Conservation (phyloP, 2,113 vertebrate genomes). For the Onychostruthus taczanowskii region DNA sequence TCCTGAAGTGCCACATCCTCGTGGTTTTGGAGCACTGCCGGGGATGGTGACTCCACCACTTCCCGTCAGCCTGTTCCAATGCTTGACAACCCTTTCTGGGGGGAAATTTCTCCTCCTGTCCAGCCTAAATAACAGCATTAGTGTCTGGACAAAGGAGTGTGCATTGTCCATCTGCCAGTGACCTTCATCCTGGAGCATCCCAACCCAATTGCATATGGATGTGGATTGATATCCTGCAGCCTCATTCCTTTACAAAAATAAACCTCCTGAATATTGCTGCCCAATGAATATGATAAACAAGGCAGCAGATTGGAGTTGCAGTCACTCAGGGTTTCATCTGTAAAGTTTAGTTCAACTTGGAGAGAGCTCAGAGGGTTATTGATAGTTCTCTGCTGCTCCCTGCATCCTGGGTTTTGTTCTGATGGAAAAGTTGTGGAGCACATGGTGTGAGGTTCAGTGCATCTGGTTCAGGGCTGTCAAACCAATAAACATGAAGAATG, state of each 20-base stretch:
- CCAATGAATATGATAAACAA: background rate
- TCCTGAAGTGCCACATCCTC: background rate
- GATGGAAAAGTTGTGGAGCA: background rate
- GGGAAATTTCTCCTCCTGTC: background rate
- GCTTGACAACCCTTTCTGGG: background rate
- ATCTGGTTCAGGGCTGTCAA: conserved; percentile 35
- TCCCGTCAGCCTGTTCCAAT: background rate
- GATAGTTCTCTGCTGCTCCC: background rate
- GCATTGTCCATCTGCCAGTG: fast-evolving
- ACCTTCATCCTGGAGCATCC: background rate
- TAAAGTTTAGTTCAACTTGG: background rate
- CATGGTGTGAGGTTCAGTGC: background rate
- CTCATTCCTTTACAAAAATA: background rate
- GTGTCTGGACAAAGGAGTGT: fast-evolving
- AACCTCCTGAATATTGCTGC: background rate
- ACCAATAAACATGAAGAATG: conserved; percentile 22
- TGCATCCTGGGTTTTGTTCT: background rate
- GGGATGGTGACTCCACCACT: background rate
- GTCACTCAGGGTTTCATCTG: background rate
- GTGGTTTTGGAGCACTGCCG: too few relatives aligned
- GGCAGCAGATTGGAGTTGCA: background rate
- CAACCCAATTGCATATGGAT: fast-evolving
- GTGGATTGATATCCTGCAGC: background rate
- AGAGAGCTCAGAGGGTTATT: background rate
- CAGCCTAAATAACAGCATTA: fast-evolving